These are phyloP conservation scores for Brachionus calyciflorus DNA, from an alignment of 1,140 invertebrate species.

Conservation along the genomic window DNA sequence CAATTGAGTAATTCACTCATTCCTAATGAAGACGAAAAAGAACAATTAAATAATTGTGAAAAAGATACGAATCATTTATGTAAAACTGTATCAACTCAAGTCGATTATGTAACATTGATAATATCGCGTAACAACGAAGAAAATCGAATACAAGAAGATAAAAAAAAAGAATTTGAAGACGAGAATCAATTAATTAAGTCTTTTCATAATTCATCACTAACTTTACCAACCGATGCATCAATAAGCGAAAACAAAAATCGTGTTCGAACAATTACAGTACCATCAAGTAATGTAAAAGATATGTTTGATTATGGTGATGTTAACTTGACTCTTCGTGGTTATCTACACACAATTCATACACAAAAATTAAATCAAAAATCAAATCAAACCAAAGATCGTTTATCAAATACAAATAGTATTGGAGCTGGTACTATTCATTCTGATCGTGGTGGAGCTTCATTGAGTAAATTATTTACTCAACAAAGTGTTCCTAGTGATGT, in stretches of 20 bases:
- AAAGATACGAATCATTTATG: neutral
- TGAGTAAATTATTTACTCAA: constrained; percentile 26
- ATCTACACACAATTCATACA: constrained; percentile 32
- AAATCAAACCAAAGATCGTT: neutral
- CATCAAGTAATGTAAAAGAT: neutral
- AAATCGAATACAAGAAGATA: neutral
- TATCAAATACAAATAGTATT: constrained; percentile 8
- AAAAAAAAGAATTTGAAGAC: neutral
- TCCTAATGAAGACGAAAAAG: neutral
- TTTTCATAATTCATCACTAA: neutral
- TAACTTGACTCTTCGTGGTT: constrained; percentile 16
- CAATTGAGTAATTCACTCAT: constrained; percentile 23
- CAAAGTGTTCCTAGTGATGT: constrained; percentile 7
- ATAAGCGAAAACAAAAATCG: neutral
- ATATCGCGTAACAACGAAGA: constrained; percentile 20
- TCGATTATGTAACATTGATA: constrained; percentile 34
- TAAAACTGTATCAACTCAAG: constrained; percentile 35
- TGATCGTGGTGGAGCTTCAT: neutral
- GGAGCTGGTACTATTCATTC: neutral
- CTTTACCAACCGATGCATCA: neutral
- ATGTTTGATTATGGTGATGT: constrained; percentile 22
- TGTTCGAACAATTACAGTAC: neutral
- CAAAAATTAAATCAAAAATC: constrained; percentile 20
- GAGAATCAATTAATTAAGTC: neutral
- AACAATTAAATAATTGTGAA: neutral